Base-by-base conservation (phyloP, 2,888 invertebrate genomes). In the Phrixothrix hirtus region DNA sequence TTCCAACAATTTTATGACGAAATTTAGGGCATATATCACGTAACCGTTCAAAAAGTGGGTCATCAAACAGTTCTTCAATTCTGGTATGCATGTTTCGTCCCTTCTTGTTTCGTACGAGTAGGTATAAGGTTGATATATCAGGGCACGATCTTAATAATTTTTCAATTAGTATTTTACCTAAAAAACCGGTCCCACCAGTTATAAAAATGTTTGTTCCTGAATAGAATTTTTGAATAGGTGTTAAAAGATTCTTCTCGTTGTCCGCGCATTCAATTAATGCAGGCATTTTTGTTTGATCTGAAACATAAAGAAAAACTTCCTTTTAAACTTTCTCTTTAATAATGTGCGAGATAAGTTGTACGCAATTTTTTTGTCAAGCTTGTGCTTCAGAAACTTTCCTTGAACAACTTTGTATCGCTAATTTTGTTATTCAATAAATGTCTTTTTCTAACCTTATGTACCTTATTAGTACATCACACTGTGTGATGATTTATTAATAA, bases 61-160 rank as follows among this genome's bases (percentile, higher is more conserved):
- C 86, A 9, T 85, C 83, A 58, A 88, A 85, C 10, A 88, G 78
- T 59, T 84, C 82, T 7, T 85, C 85, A 37, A 87, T 73, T 46
- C 89, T 79, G 1, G 84, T 80, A 59, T 83, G 80, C 30, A 84
- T 78, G 59, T 84, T 82, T 67, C 86, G 84, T 0, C 77, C 87
- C 71, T 80, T 81, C 67, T 84, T 85, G 17, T 76, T 68, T 36
- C 85, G 73, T 12, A 84, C 75, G 29, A 85, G 69, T 15, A 84
- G 63, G 63, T 81, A 84, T 52, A 84, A 75, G 9, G 77, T 75
- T 17, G 77, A 75, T 2, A 83, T 65, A 27, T 81, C 77, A 0
- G 78, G 76, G 30, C 83, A 84, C 10, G 78, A 75, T 36, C 84
- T 76, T 14, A 85, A 70, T 26, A 85, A 70, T 66, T 85, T 85